Conservation (phyloP, 2,888 invertebrate species). For the Lasius fuliginosus region DNA sequence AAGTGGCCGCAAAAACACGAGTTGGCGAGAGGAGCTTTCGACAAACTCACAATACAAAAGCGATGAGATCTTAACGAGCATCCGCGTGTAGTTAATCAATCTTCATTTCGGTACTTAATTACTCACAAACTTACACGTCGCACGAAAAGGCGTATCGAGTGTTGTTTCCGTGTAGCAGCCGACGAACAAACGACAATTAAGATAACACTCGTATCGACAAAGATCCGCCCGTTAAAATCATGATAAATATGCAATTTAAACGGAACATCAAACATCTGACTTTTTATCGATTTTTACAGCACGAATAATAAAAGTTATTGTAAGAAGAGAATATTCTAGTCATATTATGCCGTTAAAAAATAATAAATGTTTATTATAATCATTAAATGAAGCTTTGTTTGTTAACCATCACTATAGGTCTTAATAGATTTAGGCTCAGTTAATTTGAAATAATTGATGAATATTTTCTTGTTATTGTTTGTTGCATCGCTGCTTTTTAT, state of each 20-base stretch:
- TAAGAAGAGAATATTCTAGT: not conserved
- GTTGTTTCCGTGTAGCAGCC: slow-evolving; percentile 45
- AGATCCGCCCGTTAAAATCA: slow-evolving; percentile 3
- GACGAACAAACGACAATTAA: slow-evolving; percentile 57
- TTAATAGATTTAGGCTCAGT: no score
- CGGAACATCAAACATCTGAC: slow-evolving; percentile 5
- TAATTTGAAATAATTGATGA: no score
- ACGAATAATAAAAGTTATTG: not conserved
- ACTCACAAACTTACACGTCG: slow-evolving; percentile 62
- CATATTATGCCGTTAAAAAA: no score
- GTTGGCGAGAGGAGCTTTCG: slow-evolving; percentile 35
- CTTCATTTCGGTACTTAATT: slow-evolving; percentile 71
- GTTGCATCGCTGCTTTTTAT: no score
- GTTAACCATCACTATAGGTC: no score
- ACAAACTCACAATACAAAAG: slow-evolving; percentile 57
- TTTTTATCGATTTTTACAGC: not conserved
- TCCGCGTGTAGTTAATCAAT: slow-evolving; percentile 66
- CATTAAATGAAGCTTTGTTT: no score
- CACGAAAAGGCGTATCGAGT: slow-evolving; percentile 63
- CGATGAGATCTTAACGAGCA: slow-evolving; percentile 60
- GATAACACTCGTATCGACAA: slow-evolving; percentile 52
- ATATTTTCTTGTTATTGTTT: no score
- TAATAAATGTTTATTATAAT: no score
- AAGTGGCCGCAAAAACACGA: slow-evolving; percentile 26
- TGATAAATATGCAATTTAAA: slow-evolving; percentile 23